Evolutionary conservation across 2,888 invertebrate genomes (phyloP).

Genomic region (Sphaeridia pumilis): DNA sequence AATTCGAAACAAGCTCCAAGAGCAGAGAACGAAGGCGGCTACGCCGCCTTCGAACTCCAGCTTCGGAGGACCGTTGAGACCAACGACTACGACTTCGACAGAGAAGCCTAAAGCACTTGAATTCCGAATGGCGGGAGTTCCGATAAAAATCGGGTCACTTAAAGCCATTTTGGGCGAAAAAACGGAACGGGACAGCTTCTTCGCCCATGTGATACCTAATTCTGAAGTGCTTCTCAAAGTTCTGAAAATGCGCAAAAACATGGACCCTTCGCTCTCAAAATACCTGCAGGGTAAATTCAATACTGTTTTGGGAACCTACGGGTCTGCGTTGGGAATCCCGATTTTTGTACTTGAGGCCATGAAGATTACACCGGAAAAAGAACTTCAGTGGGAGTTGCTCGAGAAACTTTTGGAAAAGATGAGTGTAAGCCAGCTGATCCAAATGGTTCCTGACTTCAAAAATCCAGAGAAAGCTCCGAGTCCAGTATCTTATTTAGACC

Average conservation of each 20-base stretch:
- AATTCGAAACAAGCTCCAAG: slow-evolving; percentile 18
- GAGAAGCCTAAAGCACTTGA: not conserved
- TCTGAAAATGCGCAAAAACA: slow-evolving; percentile 19
- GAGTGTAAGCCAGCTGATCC: slow-evolving; percentile 12
- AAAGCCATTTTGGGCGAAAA: slow-evolving; percentile 5
- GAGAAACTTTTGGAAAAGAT: slow-evolving; percentile 22
- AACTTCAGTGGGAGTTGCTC: slow-evolving; percentile 30
- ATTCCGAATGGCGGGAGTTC: not conserved
- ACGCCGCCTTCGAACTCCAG: not conserved
- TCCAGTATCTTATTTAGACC: not conserved
- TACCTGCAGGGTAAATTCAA: slow-evolving; percentile 33
- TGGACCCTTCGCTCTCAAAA: slow-evolving; percentile 28
- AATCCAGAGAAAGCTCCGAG: not conserved
- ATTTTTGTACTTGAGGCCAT: slow-evolving; percentile 31
- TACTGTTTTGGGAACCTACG: slow-evolving; percentile 29
- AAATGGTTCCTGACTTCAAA: slow-evolving; percentile 15
- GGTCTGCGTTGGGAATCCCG: slow-evolving; percentile 30
- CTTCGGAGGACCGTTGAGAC: too few relatives aligned
- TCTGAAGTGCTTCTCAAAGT: slow-evolving; percentile 12
- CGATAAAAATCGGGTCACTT: not conserved
- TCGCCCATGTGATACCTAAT: slow-evolving; percentile 12
- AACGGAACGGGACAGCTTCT: slow-evolving; percentile 9
- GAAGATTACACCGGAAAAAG: slow-evolving; percentile 30
- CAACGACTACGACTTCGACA: not conserved
- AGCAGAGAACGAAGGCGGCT: too few relatives aligned